A percentile compares a stretch with the other conserved stretches of the same genome.
These are phyloP conservation scores for Zenarchopterus dispar DNA, from an alignment of 2,797 vertebrate species.

Conservation along the genomic window DNA sequence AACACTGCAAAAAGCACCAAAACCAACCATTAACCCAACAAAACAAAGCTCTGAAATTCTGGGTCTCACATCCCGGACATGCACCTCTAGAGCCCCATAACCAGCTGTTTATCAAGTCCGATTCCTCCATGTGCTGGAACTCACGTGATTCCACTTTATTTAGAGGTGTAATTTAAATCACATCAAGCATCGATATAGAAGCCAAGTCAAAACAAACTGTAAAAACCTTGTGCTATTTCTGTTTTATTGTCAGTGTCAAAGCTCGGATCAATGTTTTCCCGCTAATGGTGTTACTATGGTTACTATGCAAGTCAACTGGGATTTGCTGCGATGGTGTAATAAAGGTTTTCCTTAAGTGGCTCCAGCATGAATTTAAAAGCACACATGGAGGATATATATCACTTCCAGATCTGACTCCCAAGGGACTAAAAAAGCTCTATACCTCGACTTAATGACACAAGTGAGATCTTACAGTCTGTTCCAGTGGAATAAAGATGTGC, in stretches of 20 bases:
- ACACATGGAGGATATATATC: neutral
- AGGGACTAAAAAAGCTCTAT: neutral
- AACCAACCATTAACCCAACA: neutral
- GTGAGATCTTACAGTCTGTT: neutral
- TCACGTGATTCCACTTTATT: neutral
- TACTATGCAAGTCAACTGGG: slow-evolving; percentile 24
- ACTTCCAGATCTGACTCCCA: neutral
- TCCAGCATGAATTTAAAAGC: slow-evolving; percentile 2
- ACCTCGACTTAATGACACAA: neutral
- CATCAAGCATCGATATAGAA: neutral
- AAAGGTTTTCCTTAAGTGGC: slow-evolving; percentile 23
- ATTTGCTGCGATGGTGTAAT: slow-evolving; percentile 21
- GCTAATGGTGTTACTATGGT: slow-evolving; percentile 49
- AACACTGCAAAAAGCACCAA: slow-evolving; percentile 81
- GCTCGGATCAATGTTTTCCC: slow-evolving; percentile 58
- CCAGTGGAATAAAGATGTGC: neutral
- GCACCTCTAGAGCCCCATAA: neutral
- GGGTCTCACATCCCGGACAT: too few species aligned
- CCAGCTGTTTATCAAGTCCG: neutral
- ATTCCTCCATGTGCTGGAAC: too few species aligned
- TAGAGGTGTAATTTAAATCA: slow-evolving; percentile 1
- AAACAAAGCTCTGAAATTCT: neutral
- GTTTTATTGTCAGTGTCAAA: slow-evolving; percentile 31
- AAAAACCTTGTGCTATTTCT: slow-evolving; percentile 45
- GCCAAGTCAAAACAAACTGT: neutral